Evolutionary conservation across 2,888 invertebrate species (phyloP).

Genomic region (Tetranychus truncatus): DNA sequence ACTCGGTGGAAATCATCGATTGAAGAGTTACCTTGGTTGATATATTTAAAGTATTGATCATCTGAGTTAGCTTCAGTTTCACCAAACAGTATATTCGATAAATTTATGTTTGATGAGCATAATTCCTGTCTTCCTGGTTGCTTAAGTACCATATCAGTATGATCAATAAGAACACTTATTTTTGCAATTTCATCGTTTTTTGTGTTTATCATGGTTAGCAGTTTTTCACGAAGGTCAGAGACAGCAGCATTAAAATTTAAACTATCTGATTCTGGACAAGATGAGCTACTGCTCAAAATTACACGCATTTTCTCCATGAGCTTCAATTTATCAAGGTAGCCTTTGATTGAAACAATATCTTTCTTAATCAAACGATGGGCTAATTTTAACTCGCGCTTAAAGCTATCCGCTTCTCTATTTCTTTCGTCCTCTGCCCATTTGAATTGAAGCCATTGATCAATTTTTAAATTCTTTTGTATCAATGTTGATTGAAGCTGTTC

Average conservation of each 20-base stretch:
- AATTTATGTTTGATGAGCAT: too few species aligned
- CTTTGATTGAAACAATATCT: background rate
- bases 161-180: too few species aligned
- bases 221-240: background rate
- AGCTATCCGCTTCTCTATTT: background rate
- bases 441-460: background rate
- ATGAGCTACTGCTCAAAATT: background rate
- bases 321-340: background rate
- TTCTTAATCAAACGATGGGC: background rate
- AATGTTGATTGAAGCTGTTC: background rate
- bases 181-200: too few species aligned
- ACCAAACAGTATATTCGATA: too few species aligned
- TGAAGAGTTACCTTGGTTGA: too few species aligned
- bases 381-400: background rate
- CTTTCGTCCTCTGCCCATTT: background rate
- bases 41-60: background rate
- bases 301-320: background rate
- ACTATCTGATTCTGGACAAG: background rate
- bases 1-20: background rate
- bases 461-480: background rate
- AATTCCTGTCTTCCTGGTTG: too few species aligned
- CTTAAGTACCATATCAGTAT: too few species aligned
- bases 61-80: background rate
- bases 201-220: too few species aligned
- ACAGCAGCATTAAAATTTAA: background rate